Percentiles rank a stretch among this genome's conserved stretches.
Evolutionary conservation across 2,888 invertebrate genomes (phyloP).

Genomic region (Dorcus hopei): DNA sequence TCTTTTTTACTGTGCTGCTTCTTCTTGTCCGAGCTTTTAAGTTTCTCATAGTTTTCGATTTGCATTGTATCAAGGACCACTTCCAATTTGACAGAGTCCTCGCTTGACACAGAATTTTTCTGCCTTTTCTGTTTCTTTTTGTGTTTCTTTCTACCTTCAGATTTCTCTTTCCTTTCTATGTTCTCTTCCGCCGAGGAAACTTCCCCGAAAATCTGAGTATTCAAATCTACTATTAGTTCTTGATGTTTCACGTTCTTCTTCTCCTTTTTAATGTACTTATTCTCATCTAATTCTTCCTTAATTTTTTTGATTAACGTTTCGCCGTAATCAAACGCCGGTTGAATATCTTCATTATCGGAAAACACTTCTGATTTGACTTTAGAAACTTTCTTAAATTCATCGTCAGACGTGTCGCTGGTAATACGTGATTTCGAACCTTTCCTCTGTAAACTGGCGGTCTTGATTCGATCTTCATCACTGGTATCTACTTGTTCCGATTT

Average conservation of each 20-base stretch:
- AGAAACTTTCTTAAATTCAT: conserved; percentile 58
- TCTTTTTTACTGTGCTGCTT: conserved; percentile 57
- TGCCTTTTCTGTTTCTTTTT: conserved; percentile 82
- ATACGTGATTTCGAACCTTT: conserved; percentile 71
- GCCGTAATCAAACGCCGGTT: conserved; percentile 43
- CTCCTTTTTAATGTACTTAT: conserved; percentile 41
- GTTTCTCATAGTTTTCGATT: conserved; percentile 38
- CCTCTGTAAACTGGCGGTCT: conserved; percentile 56
- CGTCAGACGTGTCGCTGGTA: conserved; percentile 76
- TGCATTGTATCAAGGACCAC: conserved; percentile 31
- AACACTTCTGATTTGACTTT: conserved; percentile 61
- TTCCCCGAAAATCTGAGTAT: conserved; percentile 35
- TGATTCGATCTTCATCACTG: conserved; percentile 47
- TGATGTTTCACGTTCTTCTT: conserved; percentile 40
- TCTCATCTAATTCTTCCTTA: conserved; percentile 40
- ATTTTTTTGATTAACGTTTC: conserved; percentile 34
- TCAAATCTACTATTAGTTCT: conserved; percentile 35
- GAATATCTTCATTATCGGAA: conserved; percentile 58
- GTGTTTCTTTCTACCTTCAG: conserved; percentile 69
- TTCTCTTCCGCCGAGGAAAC: conserved; percentile 43
- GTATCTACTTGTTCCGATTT: conserved; percentile 44
- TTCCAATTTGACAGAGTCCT: conserved; percentile 52
- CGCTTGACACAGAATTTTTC: conserved; percentile 61
- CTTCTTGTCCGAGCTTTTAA: conserved; percentile 41
- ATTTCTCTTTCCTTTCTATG: conserved; percentile 37